These are phyloP conservation scores for Eristalinus aeneus DNA, from an alignment of 2,888 invertebrate genomes.

Conservation along the genomic window DNA sequence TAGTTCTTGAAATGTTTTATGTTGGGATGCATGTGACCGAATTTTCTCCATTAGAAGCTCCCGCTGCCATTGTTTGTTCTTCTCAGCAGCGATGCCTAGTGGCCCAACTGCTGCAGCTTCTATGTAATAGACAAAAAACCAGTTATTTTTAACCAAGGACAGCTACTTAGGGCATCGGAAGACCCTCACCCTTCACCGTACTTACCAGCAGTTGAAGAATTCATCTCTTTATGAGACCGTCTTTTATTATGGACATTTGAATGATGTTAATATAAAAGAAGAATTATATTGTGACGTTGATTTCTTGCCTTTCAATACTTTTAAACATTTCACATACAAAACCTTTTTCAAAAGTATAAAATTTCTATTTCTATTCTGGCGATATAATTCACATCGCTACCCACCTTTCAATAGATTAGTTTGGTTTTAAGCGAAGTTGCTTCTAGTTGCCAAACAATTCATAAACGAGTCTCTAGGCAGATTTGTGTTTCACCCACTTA, in stretches of 20 bases:
- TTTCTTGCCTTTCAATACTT: neutral
- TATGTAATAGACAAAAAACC: constrained; percentile 23
- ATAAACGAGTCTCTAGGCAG: constrained; percentile 21
- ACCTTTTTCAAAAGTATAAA: neutral
- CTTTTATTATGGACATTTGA: constrained; percentile 57
- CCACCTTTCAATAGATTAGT: constrained; percentile 52
- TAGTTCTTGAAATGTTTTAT: constrained; percentile 91
- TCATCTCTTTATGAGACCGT: constrained; percentile 34
- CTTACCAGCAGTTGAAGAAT: constrained; percentile 65
- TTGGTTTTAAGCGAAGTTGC: constrained; percentile 62
- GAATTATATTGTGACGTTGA: neutral
- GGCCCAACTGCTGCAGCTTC: constrained; percentile 62
- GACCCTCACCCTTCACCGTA: constrained; percentile 33
- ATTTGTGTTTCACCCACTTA: neutral
- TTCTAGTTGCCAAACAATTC: neutral
- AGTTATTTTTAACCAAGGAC: constrained; percentile 48
- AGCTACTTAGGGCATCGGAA: constrained; percentile 9
- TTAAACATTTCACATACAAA: constrained; percentile 31
- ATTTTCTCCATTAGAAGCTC: constrained; percentile 96
- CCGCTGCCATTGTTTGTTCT: constrained; percentile 89
- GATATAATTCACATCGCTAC: constrained; percentile 60
- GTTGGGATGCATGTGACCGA: constrained; percentile 92
- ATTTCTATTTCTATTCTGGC: constrained; percentile 25
- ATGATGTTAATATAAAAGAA: constrained; percentile 1
- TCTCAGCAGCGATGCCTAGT: constrained; percentile 80